Percentiles rank a stretch among this genome's conserved stretches.
These are phyloP conservation scores for Leptodactylus fuscus DNA, from an alignment of 2,113 vertebrate genomes.

Conservation along the genomic window DNA sequence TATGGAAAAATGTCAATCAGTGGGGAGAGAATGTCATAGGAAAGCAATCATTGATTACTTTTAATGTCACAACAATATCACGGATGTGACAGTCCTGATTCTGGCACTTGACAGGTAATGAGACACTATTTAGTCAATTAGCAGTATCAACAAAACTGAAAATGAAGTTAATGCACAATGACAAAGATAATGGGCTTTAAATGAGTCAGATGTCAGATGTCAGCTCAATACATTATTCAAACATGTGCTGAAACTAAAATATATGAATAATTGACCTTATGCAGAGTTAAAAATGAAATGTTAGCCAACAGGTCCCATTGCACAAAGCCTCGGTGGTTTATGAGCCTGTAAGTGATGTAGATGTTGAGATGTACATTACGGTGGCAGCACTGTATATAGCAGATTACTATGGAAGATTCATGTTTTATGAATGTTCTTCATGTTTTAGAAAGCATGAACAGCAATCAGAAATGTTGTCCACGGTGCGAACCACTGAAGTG, in stretches of 20 bases:
- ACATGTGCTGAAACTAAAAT: neutral
- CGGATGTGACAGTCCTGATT: neutral
- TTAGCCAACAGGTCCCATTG: neutral
- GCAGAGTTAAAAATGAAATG: neutral
- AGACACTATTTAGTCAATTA: conserved; percentile 6
- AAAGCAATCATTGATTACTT: neutral
- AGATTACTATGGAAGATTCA: neutral
- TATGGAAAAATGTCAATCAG: too few relatives aligned
- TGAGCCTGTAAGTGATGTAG: neutral
- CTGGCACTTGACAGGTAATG: neutral
- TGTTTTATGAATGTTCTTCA: conserved; percentile 26
- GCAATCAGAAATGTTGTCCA: neutral
- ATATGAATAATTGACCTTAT: neutral
- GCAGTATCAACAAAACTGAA: neutral
- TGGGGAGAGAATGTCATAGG: neutral
- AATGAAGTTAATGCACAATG: conserved; percentile 5
- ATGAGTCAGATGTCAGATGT: conserved; percentile 12
- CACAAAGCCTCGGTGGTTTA: neutral
- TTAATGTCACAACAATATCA: neutral
- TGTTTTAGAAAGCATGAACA: neutral
- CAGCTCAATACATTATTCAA: neutral
- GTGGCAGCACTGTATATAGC: neutral
- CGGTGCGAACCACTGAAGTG: conserved; percentile 5
- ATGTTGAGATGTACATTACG: neutral
- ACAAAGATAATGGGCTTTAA: conserved; percentile 1